phyloP scores from a whole-genome alignment of 2,113 vertebrate species.

The Formicarius rufipectus region DNA sequence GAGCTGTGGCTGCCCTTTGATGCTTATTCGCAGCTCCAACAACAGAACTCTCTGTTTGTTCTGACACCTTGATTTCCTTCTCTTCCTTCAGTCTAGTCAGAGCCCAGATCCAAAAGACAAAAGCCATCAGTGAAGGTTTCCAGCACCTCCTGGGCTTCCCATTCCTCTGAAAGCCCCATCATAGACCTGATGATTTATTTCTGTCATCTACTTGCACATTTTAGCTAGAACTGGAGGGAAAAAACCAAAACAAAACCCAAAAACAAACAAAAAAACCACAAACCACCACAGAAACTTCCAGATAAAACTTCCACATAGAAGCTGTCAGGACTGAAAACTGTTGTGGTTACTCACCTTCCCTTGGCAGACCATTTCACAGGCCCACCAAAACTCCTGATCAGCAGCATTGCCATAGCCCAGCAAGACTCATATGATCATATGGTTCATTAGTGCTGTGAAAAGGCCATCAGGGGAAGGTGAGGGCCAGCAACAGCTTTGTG shows the following conservation, averaged over 20 bases:
- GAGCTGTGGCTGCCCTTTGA: not conserved
- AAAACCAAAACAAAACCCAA: too few species aligned
- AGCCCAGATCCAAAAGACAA: not conserved
- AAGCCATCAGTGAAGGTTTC: not conserved
- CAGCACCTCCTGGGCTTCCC: not conserved
- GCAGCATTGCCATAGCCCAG: not conserved
- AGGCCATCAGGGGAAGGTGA: not conserved
- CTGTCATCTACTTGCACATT: not conserved
- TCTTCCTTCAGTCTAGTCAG: not conserved
- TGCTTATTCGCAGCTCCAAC: not conserved
- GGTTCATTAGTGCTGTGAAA: not conserved
- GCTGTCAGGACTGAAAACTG: not conserved
- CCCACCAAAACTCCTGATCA: not conserved
- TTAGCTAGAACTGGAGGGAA: not conserved
- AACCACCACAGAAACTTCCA: not conserved
- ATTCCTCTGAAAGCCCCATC: not conserved
- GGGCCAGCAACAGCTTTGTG: not conserved
- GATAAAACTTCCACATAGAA: not conserved
- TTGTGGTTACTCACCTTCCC: not conserved
- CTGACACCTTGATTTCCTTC: not conserved
- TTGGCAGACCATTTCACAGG: not conserved
- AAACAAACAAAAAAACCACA: too few species aligned
- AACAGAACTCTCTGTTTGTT: not conserved
- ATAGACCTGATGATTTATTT: not conserved
- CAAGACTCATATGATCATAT: not conserved